A percentile compares a stretch with the other conserved stretches of the same genome.
phyloP scores from a whole-genome alignment of 2,797 vertebrate species.

The Gallinago stenura region DNA sequence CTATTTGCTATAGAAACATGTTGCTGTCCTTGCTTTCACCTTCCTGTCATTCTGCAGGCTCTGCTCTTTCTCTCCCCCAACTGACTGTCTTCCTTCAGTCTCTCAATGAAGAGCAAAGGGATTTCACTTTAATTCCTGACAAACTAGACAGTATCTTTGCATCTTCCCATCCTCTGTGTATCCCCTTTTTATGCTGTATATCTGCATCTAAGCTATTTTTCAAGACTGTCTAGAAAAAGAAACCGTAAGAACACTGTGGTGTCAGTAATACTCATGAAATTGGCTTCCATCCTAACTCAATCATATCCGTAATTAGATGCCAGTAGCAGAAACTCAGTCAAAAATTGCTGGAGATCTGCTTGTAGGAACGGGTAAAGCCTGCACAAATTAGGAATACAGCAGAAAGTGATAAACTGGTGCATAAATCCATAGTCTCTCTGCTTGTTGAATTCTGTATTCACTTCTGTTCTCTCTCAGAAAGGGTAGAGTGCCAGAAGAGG shows the following conservation, averaged over 20 bases:
- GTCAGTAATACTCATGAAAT: background rate
- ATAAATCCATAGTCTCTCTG: background rate
- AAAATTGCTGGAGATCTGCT: background rate
- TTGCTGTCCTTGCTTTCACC: background rate
- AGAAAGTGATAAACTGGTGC: background rate
- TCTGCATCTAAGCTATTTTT: background rate
- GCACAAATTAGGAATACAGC: background rate
- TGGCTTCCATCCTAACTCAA: background rate
- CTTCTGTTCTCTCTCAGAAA: background rate
- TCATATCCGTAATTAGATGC: rapidly evolving
- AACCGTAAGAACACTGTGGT: background rate
- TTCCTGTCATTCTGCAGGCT: background rate
- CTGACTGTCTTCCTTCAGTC: background rate
- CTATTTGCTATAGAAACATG: rapidly evolving
- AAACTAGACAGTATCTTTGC: background rate
- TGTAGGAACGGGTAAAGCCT: background rate
- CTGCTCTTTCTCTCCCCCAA: background rate
- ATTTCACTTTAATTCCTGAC: background rate
- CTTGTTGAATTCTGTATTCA: background rate
- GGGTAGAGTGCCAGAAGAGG: background rate
- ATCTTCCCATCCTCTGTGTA: rapidly evolving
- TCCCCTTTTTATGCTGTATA: background rate
- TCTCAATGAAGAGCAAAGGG: background rate
- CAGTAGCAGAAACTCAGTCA: background rate
- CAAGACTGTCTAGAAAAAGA: background rate